A percentile compares a stretch with the other conserved stretches of the same genome.
Conservation (phyloP, 2,888 invertebrate species). For the Pogonocherus hispidulus region DNA sequence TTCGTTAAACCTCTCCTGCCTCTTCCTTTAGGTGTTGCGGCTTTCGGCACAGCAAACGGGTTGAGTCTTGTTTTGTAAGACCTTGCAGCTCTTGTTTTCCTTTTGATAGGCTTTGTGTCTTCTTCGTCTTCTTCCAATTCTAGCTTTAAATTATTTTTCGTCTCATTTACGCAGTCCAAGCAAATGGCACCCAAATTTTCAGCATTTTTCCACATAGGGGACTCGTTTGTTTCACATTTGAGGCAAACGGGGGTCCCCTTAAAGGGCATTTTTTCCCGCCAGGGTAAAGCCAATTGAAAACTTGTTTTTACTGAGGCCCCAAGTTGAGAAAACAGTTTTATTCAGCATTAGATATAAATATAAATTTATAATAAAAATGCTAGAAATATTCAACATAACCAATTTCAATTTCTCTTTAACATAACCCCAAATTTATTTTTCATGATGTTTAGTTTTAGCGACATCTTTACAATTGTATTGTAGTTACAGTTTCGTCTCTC, state of each 20-base stretch:
- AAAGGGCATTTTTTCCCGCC: slow-evolving; percentile 64
- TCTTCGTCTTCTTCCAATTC: slow-evolving; percentile 64
- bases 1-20: slow-evolving; percentile 85
- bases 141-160: slow-evolving; percentile 66
- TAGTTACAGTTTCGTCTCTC: no score
- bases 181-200: slow-evolving; percentile 82
- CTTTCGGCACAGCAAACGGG: slow-evolving; percentile 67
- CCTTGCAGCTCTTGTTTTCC: slow-evolving; percentile 74
- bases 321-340: neutral
- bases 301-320: neutral
- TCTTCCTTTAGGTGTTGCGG: slow-evolving; percentile 75
- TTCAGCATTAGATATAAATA: neutral
- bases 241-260: slow-evolving; percentile 77
- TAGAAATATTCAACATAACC: no score
- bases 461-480: no score
- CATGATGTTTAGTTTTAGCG: no score
- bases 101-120: slow-evolving; percentile 72
- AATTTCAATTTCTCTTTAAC: no score
- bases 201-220: slow-evolving; percentile 82
- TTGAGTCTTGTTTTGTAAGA: slow-evolving; percentile 69
- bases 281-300: neutral
- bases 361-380: no score
- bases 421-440: no score
- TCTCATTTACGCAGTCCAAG: slow-evolving; percentile 78
- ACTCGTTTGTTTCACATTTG: slow-evolving; percentile 79